A percentile compares a stretch with the other conserved stretches of the same genome.
Conservation (phyloP, 2,888 invertebrate species). For the Platycheirus rosarum region DNA sequence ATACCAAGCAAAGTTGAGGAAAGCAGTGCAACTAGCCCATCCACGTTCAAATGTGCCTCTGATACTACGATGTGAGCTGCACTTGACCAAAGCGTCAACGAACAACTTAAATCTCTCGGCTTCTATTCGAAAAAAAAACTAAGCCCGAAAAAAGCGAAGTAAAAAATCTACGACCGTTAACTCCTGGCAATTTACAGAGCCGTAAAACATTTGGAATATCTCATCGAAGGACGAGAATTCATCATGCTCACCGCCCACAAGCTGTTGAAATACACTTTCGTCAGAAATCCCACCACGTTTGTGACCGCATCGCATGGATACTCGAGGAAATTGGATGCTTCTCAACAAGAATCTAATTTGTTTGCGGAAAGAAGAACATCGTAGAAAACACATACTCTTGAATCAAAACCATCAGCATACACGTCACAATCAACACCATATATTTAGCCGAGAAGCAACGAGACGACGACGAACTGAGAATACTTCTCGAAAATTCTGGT, state of each 20-base stretch:
- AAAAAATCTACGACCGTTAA: slow-evolving; percentile 35
- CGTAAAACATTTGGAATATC: slow-evolving; percentile 46
- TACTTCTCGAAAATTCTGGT: slow-evolving; percentile 6
- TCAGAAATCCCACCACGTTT: slow-evolving; percentile 44
- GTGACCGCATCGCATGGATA: slow-evolving; percentile 25
- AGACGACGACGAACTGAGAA: no score
- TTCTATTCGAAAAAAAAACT: slow-evolving; percentile 79
- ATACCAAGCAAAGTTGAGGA: no score
- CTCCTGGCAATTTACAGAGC: slow-evolving; percentile 34
- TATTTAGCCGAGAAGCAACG: no score
- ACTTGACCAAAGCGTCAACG: slow-evolving; percentile 18
- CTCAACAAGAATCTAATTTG: slow-evolving; percentile 9
- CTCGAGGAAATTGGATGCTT: slow-evolving; percentile 19
- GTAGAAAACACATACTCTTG: slow-evolving; percentile 23
- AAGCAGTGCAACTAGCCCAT: no score
- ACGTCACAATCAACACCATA: slow-evolving; percentile 6
- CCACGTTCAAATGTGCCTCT: no score
- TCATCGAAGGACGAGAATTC: no score
- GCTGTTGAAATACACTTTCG: slow-evolving; percentile 30
- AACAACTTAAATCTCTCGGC: slow-evolving; percentile 71
- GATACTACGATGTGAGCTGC: no score
- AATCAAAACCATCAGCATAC: slow-evolving; percentile 18
- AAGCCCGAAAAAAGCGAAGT: slow-evolving; percentile 5
- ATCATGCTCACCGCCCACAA: no score
- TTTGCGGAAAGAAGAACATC: slow-evolving; percentile 22